These are phyloP conservation scores for Hylaeus anthracinus DNA, from an alignment of 1,140 invertebrate species.

Conservation along the genomic window DNA sequence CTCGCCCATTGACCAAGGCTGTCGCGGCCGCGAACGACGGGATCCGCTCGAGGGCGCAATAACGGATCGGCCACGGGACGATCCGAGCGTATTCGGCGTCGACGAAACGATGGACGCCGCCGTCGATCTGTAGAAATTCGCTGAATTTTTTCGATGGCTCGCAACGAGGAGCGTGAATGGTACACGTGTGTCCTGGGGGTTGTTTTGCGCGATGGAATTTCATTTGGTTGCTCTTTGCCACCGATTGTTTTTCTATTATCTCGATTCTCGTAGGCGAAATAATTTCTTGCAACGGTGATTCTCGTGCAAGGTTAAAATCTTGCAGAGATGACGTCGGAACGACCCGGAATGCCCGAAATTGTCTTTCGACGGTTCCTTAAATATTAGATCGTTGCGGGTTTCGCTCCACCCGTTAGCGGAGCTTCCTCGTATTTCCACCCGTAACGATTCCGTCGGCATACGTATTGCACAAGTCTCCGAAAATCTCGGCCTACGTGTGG, in stretches of 20 bases:
- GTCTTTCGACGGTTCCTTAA: no score
- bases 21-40: conserved; percentile 9
- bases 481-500: no score
- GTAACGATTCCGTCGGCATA: no score
- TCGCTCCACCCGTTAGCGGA: no score
- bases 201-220: neutral
- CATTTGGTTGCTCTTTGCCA: conserved; percentile 1
- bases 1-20: conserved; percentile 20
- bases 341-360: no score
- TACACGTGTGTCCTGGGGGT: neutral
- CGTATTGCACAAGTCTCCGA: no score
- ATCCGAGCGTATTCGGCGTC: neutral
- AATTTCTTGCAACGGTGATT: no score
- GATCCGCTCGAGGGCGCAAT: conserved; percentile 8
- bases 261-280: no score
- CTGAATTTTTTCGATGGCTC: neutral
- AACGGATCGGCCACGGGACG: neutral
- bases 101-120: neutral
- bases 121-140: neutral
- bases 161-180: neutral
- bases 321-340: no score
- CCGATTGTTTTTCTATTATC: neutral
- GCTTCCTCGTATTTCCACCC: no score
- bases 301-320: no score
- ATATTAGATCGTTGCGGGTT: no score